Base-by-base conservation (phyloP, 2,888 invertebrate species). In the Clusia tigrina region DNA sequence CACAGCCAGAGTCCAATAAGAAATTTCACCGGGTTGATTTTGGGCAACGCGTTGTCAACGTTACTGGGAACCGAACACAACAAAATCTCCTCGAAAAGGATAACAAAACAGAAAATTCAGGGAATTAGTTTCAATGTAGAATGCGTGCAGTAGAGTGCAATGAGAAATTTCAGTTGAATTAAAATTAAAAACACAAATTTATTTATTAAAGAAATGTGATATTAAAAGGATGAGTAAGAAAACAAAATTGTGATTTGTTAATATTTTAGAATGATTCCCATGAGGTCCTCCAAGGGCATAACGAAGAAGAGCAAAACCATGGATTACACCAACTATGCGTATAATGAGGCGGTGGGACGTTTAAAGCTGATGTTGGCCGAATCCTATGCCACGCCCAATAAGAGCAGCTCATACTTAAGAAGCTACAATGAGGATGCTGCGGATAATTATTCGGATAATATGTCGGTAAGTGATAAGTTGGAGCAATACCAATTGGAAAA, bases 281-380 rank as follows among this genome's bases (percentile, higher is more conserved):
- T 83, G 78, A 82, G 78, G 74, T 76, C 81, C 58, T 77, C 81
- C 55, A 81, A 78, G 69, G 75, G 77, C 64, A 78, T 78, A 63
- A 77, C 77, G 61, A 83, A 83, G 71, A 83, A 82, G 70, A 73
- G 74, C 54, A 81, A 81, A 69, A 86, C 89, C 54, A 89, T 91
- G 57, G 92, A 94, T 83, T 93, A 93, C 73, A 93, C 93, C 0
- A 94, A 94, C 79, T 86, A 90, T 72, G 93, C 93, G 5, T 93
- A 94, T 77, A 89, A 91, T 70, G 94, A 94, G 81, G 94, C 94
- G 15, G 93, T 94, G 2, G 89, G 90, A 0, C 89, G 93, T 66
- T 83, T 94, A 56, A 88, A 92, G 79, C 89, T 91, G 74, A 87
- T 93, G 68, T 81, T 94, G 65, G 90, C 91, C 0, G 93, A 93